Base-by-base conservation (phyloP, 2,888 invertebrate species). In the Stenichneumon culpator region DNA sequence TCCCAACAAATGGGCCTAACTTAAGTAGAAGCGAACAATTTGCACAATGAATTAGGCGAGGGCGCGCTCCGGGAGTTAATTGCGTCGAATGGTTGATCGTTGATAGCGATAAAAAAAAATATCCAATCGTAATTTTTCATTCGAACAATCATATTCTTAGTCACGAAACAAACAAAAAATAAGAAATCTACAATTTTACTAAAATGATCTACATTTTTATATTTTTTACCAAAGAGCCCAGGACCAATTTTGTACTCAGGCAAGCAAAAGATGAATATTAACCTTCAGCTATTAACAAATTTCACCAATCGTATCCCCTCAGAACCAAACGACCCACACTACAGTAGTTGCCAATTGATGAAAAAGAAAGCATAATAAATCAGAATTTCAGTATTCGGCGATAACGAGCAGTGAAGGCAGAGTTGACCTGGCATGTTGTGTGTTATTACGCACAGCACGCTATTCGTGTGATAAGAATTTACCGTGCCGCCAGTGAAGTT, bases 401-500 rank as follows among this genome's bases (percentile, higher is more conserved):
- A 60, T 60, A 60, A 74, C 60, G 72, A 50, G 50, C 28, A 47
- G 63, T 19, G 25, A 54, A 11, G 44, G 22, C 2, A 9, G 50
- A 63, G 69, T 44, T 70, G 65, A 11, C 69, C 63, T 54, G n/a
- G 36, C 69, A 65, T 69, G 70, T 82, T 82, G 54, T 73, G 36
- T 25, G 60, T 78, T 78, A 83, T 74, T 83, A 60, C 68, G 68
- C 74, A 54, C 47, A 32, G 68, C 63, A 54, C 79, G 79, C 74
- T 69, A 74, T 79, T 79, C 63, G 68, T 70, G 47, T 52, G 70
- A 70, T 54, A 54, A 52, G 47, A 83, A 72, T 79, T 80, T 67
- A 77, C 47, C 52, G 36, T 60, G 50, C 25, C 28, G 25, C 50
- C 60, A 28, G 32, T n/a, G 52, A 16, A 74, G 79, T 65, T 72